Base-by-base conservation (phyloP, 1,140 invertebrate genomes). In the Vollenhovia emeryi region DNA sequence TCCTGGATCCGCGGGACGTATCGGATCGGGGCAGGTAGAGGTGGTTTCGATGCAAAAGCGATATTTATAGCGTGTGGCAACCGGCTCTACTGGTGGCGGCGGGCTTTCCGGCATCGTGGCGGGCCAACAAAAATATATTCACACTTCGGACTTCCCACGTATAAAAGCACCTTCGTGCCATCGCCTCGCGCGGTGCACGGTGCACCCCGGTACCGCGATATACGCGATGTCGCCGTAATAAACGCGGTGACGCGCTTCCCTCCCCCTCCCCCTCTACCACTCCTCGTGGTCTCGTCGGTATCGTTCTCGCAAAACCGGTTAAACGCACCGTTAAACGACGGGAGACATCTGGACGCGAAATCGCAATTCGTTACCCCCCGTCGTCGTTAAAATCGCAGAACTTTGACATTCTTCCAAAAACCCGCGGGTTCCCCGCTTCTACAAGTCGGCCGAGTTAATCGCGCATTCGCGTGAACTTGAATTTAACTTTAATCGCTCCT, bases 81-180 rank as follows among this genome's bases (percentile, higher is more conserved):
- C 87, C 87, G 84, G 87, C 84, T 89, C 89, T 85, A 64, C 91
- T 48, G 15, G 73, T 75, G 33, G 59, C 78, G 78, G 86, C 87
- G 90, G 89, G 92, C 91, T 94, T 94, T 93, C 92, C 92, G 92
- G 90, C 91, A 91, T 92, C 87, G 87, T 84, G 89, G 89, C 90
- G 89, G 87, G 90, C 93, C 91, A 94, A 93, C 92, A 91, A 93
- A 95, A 94, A 94, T 94, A 94, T 93, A 92, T 93, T 92, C 91
- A 89, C 91, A 91, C 91, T 90, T 89, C 85, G 89, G 59, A 87
- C 74, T 76, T 88, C 66, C 45, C 86, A 21, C 76, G 52, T 84
- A 87, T 87, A 84, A 87, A 86, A 57, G 71, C 78, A 68, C 83
- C 69, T 84, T 88, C 48, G 15, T 64, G 68, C 52, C 87, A 60